These are phyloP conservation scores for Benthosema pterotum DNA, from an alignment of 2,797 vertebrate species.

Conservation along the genomic window DNA sequence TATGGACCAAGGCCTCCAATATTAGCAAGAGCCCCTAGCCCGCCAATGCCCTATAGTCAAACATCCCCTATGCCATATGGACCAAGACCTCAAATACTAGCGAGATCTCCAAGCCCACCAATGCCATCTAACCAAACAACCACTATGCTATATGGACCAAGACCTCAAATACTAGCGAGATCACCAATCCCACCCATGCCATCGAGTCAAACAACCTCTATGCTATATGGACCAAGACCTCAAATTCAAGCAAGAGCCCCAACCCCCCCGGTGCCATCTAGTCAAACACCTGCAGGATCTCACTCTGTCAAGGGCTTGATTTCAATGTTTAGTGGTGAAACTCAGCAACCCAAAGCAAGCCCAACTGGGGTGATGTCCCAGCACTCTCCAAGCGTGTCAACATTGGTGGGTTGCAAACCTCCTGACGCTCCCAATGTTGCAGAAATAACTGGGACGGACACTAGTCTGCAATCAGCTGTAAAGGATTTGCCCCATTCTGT, in stretches of 20 bases:
- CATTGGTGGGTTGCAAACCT: conserved; percentile 12
- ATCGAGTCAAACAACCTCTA: not conserved
- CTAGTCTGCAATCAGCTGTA: conserved; percentile 6
- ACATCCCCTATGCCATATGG: conserved; percentile 5
- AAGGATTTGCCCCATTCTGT: conserved; percentile 11
- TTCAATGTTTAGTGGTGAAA: conserved; percentile 62
- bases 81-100: conserved; percentile 12
- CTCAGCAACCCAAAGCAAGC: conserved; percentile 37
- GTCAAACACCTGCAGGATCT: conserved; percentile 21
- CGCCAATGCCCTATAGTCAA: conserved; percentile 5
- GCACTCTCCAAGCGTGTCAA: conserved; percentile 14
- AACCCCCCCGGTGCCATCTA: conserved; percentile 16
- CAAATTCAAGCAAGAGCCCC: conserved; percentile 18
- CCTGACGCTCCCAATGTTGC: conserved; percentile 6
- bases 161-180: too few relatives aligned
- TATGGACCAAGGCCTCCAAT: conserved; percentile 13
- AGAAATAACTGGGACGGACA: conserved; percentile 1
- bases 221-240: conserved; percentile 23
- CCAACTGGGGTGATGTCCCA: conserved; percentile 20
- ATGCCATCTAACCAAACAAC: conserved; percentile 15
- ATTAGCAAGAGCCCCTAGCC: conserved; percentile 28
- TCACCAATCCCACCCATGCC: too few relatives aligned
- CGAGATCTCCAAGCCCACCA: conserved; percentile 23
- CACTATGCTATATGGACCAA: too few relatives aligned
- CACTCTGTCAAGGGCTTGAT: conserved; percentile 66